Evolutionary conservation across 2,797 vertebrate species (phyloP), one percentile per base, ranked within the genome.

Genomic region (Hemibagrus guttatus): DNA sequence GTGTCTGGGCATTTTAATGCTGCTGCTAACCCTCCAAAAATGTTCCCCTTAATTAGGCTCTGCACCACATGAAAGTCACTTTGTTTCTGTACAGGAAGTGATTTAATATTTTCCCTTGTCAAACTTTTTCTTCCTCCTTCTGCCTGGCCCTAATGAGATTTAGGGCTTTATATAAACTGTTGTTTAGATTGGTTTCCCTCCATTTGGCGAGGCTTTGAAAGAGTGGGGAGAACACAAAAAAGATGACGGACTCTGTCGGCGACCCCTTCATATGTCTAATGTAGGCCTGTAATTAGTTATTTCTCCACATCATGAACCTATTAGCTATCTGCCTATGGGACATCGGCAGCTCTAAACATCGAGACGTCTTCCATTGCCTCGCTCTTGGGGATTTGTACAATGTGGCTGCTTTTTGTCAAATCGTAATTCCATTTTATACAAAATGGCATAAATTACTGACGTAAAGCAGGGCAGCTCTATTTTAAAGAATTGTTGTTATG

Each of bases 181-280:
- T 94, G 93, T 94, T 94, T 94, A 91, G 91, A 91, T 93, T 92
- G 88, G 92, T 90, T 88, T 68, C 82, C 88, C 91, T 93, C 92
- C 91, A 93, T 93, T 93, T 94, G 91, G 92, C 89, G 87, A 86
- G 84, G 89, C 81, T 91, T 74, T 86, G 85, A 91, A 89, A 88
- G 84, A 86, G 87, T 74, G 79, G 80, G 86, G 90, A 86, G 84
- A 85, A 74, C 52, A 74, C 76, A 86, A 91, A 87, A 82, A 89
- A 86, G 85, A 89, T 84, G 89, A 91, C 81, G 91, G 91, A 91
- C 86, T 87, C 68, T 86, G 78, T 88, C 49, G 86, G 89, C 81
- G 88, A 88, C 88, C 89, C 87, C 88, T 87, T 87, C 88, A 78
- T 88, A 89, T 86, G 89, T 92, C 90, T 90, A 90, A 91, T 91